Evolutionary conservation across 2,797 vertebrate species (phyloP), one percentile per base, ranked within the genome.

Genomic region (Corythornis leucogaster): DNA sequence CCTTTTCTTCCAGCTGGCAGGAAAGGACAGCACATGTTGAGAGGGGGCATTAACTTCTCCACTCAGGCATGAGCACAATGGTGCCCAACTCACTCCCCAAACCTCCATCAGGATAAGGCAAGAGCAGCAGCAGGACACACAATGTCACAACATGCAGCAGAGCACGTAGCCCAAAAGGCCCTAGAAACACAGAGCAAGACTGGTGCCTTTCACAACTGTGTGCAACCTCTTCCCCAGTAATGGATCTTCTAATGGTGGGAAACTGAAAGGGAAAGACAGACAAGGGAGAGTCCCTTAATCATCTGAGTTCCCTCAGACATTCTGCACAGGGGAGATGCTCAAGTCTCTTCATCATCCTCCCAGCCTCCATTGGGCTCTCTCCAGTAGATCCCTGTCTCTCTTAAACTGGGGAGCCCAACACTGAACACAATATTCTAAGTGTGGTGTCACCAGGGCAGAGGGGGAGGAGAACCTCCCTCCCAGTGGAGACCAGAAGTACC

Each of bases 11-110:
- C 12, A 66, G 50, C 53, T 69, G 18, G 25, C 45, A 85, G 0
- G 0, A 80, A 28, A 38, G 8, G 90, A 70, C 1, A 76, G 48
- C 35, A 59, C 0, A 0, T 22, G 57, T 40, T 31, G 54, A 75
- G 42, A 85, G 54, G 17, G 31, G 17, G 66, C 83, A 35, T 71
- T 66, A 86, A 55, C 43, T 55, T 73, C 51, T 25, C 17, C 26
- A 68, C 28, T 83, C 45, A 57, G 61, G 43, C 53, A 68, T 2
- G 1, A 81, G 35, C 57, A 73, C 7, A n/a, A 1, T 10, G 7
- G 42, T 57, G 76, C 53, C 38, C 2, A 0, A 9, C 3, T 3
- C 12, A 19, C 30, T 81, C 71, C 17, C 70, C 67, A 88, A 67
- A 19, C 8, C 12, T 86, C 4, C 38, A n/a, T 2, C 18, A 78